These are phyloP conservation scores for Riparia riparia DNA, from an alignment of 2,113 vertebrate species.

Conservation along the genomic window DNA sequence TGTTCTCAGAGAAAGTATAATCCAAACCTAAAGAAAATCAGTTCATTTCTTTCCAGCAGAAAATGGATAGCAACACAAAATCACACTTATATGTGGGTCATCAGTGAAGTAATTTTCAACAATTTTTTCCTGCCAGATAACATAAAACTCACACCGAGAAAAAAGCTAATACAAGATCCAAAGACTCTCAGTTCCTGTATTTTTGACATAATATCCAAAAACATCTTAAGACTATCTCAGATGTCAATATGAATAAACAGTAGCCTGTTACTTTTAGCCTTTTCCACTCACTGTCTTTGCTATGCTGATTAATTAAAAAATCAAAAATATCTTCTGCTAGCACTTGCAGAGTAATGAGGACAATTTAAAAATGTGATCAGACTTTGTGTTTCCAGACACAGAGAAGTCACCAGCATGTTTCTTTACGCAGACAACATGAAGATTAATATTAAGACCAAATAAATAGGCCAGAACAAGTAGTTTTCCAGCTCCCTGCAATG, in stretches of 20 bases:
- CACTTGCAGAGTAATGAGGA: background rate
- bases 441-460: background rate
- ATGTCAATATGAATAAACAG: conserved; percentile 9
- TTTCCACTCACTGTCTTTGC: background rate
- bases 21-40: background rate
- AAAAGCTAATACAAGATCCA: background rate
- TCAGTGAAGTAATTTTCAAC: conserved; percentile 17
- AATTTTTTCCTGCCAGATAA: background rate
- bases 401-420: background rate
- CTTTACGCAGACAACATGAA: background rate
- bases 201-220: background rate
- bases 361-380: background rate
- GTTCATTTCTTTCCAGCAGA: background rate
- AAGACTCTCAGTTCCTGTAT: background rate
- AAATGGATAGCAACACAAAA: background rate
- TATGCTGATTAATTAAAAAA: background rate
- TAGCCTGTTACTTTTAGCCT: background rate
- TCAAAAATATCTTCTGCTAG: background rate
- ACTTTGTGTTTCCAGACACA: background rate
- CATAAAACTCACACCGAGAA: conserved; percentile 1
- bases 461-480: background rate
- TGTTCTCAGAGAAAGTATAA: background rate
- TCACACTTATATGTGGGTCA: background rate
- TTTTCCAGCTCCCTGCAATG: background rate
- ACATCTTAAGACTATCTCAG: background rate